Evolutionary conservation across 2,113 vertebrate genomes (phyloP).

Genomic region (Tamias sibiricus): DNA sequence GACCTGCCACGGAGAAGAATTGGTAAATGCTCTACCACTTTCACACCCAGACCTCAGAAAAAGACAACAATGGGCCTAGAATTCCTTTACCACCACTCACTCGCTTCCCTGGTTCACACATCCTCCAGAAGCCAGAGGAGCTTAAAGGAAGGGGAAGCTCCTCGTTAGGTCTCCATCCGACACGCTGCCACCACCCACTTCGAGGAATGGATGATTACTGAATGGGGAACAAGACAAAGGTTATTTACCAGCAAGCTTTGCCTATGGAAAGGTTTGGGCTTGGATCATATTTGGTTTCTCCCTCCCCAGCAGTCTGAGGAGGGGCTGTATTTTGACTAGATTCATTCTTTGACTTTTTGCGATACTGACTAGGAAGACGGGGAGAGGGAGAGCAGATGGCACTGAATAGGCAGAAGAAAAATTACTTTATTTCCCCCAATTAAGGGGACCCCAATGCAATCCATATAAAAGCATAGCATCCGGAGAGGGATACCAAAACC

Average conservation of each 20-base stretch:
- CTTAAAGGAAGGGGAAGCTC: not conserved
- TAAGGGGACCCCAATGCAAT: not conserved
- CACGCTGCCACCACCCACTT: not conserved
- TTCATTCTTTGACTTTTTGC: not conserved
- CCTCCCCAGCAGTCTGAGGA: not conserved
- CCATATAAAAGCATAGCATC: not conserved
- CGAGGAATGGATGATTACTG: not conserved
- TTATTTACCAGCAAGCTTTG: constrained; percentile 11
- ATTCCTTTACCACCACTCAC: not conserved
- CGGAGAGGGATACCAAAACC: not conserved
- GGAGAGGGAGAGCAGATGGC: not conserved
- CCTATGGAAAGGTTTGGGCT: not conserved
- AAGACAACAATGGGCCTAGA: not conserved
- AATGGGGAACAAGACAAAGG: not conserved
- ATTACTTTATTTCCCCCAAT: not conserved
- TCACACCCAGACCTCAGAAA: not conserved
- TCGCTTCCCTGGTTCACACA: not conserved
- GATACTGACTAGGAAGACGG: not conserved
- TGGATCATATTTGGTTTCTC: not conserved
- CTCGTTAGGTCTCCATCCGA: not conserved
- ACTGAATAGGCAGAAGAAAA: not conserved
- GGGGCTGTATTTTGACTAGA: not conserved
- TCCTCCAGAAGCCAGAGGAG: not conserved
- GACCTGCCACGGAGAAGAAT: not conserved
- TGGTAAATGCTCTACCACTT: not conserved